phyloP scores from a whole-genome alignment of 1,140 invertebrate species.

The Drosophila subobscura region DNA sequence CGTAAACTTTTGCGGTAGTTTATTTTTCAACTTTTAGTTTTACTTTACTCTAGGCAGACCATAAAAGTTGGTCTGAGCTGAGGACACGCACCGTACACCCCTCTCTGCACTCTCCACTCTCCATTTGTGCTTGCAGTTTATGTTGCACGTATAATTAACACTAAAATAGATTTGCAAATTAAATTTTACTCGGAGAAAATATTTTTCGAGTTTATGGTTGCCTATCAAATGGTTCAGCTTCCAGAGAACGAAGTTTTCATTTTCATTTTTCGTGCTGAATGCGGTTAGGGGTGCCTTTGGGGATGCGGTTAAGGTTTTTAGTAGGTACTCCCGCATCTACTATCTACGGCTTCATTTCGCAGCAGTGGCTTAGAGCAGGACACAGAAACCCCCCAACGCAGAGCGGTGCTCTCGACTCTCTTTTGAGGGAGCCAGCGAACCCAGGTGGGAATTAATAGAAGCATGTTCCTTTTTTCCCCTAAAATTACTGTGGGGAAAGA shows the following conservation, averaged over 20 bases:
- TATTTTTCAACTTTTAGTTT: constrained; percentile 51
- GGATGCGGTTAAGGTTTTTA: not conserved
- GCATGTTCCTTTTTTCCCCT: constrained; percentile 12
- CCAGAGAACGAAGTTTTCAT: not conserved
- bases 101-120: too few species aligned
- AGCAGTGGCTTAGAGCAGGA: constrained; percentile 20
- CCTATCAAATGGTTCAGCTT: constrained; percentile 25
- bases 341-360: constrained; percentile 7
- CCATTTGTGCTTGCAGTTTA: constrained; percentile 19
- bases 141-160: constrained; percentile 51
- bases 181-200: constrained; percentile 23
- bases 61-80: constrained; percentile 24
- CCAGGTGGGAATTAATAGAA: constrained; percentile 39
- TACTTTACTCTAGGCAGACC: constrained; percentile 4
- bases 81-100: too few species aligned
- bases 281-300: not conserved
- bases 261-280: constrained; percentile 3
- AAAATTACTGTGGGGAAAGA: constrained; percentile 16
- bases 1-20: constrained; percentile 30
- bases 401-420: not conserved
- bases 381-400: constrained; percentile 2
- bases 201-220: constrained; percentile 35
- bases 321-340: not conserved
- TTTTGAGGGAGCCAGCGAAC: not conserved
- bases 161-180: constrained; percentile 47